Base-by-base conservation (phyloP, 2,113 vertebrate species). In the Pomatostomus ruficeps region DNA sequence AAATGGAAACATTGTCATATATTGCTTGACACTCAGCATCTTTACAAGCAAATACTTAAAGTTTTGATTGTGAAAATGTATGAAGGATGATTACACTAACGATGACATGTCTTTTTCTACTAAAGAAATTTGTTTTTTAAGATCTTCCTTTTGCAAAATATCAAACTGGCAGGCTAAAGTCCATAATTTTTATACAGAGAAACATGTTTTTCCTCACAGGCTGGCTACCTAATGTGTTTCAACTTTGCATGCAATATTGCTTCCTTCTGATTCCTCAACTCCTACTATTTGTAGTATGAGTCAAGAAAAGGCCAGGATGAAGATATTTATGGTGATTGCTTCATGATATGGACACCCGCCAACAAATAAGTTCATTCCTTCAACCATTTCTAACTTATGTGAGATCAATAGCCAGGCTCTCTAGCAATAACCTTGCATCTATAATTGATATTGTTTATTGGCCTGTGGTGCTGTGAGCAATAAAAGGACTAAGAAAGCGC, bases 361-460 rank as follows among this genome's bases (percentile, higher is more conserved):
- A 97, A 85, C 84, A 95, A 91, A 94, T 95, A 95, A 94, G 78
- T 94, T 92, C 19, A 95, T 95, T 97, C 85, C 88, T 97, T 91
- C 74, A 91, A 76, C 89, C 74, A 93, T 85, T 95, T 88, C 74
- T 94, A 88, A 95, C 85, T 92, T 91, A 76, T 13, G 87, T 76
- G 66, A 62, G 94, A 96, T 96, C 94, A 85, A 95, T 96, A 97
- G n/a, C 63, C 51, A 94, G 93, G 67, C 89, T 95, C 85, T 93
- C 93, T 46, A 95, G 94, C 81, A 95, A 88, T 94, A 94, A 96
- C 93, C 91, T 95, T 88, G 93, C 88, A 93, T 96, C 88, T 96
- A 95, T 95, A 96, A 95, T 93, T 93, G 91, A 96, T 93, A 96
- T 63, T 96, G 95, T 97, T 97, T 97, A 93, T 93, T 73, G 82